Percentiles rank a stretch among this genome's conserved stretches.
Conservation (phyloP, 2,797 vertebrate species). For the Melanotaenia pygmaea region DNA sequence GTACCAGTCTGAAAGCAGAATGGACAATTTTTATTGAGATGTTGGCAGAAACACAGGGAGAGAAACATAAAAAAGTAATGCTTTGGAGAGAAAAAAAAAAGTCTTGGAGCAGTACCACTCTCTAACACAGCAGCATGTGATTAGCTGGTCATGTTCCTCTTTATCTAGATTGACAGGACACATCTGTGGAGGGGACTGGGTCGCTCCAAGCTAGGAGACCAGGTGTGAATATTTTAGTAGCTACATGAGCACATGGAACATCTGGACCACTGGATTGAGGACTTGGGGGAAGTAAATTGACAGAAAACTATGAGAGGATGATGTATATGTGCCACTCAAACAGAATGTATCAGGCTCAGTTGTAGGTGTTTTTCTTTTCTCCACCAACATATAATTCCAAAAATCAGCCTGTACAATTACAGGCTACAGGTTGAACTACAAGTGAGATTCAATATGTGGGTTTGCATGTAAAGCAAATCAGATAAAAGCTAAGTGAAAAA, state of each 20-base stretch:
- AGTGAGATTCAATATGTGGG: not conserved
- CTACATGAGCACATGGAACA: slow-evolving; percentile 60
- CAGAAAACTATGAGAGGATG: not conserved
- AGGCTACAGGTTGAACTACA: not conserved
- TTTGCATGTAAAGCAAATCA: not conserved
- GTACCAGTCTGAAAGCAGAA: slow-evolving; percentile 9
- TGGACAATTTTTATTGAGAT: slow-evolving; percentile 11
- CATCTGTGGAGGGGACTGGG: slow-evolving; percentile 74
- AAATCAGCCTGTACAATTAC: not conserved
- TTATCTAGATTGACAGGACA: slow-evolving; percentile 80
- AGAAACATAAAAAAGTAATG: slow-evolving; percentile 24
- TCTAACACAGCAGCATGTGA: slow-evolving; percentile 47
- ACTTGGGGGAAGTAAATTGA: slow-evolving; percentile 11
- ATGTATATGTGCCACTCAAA: not conserved
- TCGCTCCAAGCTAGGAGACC: slow-evolving; percentile 58
- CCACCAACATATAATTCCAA: not conserved
- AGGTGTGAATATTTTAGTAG: slow-evolving; percentile 78
- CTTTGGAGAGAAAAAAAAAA: not conserved
- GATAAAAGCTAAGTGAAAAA: not conserved
- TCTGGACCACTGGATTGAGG: slow-evolving; percentile 60
- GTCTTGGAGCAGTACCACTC: slow-evolving; percentile 34
- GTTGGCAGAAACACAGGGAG: not conserved
- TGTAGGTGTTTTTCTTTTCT: not conserved
- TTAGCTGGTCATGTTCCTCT: slow-evolving; percentile 75
- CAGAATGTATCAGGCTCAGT: not conserved